A percentile compares a stretch with the other conserved stretches of the same genome.
phyloP scores from a whole-genome alignment of 2,113 vertebrate species.

The Zapus hudsonius region DNA sequence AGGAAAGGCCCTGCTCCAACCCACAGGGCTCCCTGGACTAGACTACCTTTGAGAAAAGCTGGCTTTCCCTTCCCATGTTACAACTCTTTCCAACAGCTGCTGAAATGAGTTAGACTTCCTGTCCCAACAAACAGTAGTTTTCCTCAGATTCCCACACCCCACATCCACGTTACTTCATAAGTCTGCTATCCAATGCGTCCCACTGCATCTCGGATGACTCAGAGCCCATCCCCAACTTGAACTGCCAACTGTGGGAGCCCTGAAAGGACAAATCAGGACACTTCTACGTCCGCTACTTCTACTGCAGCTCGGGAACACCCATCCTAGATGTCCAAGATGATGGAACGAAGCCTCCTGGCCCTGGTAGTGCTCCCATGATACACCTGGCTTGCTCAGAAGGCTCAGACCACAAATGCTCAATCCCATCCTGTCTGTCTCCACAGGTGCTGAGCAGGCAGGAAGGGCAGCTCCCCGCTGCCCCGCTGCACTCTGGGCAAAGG shows the following conservation, averaged over 20 bases:
- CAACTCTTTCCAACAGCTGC: conserved; percentile 31
- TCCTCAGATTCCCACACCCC: conserved; percentile 28
- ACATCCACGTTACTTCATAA: conserved; percentile 5
- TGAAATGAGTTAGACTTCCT: conserved; percentile 52
- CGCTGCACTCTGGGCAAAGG: too few relatives aligned
- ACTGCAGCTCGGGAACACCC: not conserved
- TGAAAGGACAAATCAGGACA: too few relatives aligned
- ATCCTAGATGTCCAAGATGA: not conserved
- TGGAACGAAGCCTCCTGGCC: too few relatives aligned
- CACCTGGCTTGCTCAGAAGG: not conserved
- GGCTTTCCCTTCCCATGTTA: conserved; percentile 20
- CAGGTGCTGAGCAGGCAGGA: not conserved
- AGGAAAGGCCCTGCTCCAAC: conserved; percentile 17
- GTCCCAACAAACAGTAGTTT: conserved; percentile 50
- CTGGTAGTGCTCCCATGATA: not conserved
- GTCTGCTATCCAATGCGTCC: not conserved
- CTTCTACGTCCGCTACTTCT: not conserved
- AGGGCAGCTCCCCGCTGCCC: not conserved
- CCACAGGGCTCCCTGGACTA: not conserved
- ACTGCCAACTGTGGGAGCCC: not conserved
- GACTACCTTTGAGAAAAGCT: conserved; percentile 25
- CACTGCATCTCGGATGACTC: not conserved
- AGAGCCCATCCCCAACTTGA: conserved; percentile 12
- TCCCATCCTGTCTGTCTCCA: not conserved
- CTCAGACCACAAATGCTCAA: not conserved